These are phyloP conservation scores for Epsilonema sp. DNA, from an alignment of 2,888 invertebrate genomes.

Conservation along the genomic window DNA sequence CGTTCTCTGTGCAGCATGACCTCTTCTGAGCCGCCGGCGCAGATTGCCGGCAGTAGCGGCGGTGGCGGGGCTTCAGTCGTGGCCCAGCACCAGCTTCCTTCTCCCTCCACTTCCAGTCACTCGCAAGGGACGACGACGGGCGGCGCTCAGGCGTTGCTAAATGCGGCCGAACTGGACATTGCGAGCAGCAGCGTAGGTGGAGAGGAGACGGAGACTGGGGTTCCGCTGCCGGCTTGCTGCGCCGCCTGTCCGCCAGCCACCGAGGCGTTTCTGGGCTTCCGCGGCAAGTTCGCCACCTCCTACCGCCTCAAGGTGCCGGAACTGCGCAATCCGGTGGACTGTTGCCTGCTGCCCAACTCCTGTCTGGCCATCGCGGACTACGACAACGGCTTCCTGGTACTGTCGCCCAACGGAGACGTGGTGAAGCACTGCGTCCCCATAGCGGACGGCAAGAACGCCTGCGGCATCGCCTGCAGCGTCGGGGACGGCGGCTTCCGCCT, in stretches of 20 bases:
- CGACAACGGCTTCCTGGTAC: constrained; percentile 9
- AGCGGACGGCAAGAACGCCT: constrained; percentile 7
- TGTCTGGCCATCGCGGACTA: constrained; percentile 9
- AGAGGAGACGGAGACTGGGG: not conserved
- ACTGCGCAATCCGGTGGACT: constrained; percentile 8
- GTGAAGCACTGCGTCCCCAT: constrained; percentile 2
- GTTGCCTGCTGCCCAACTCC: constrained; percentile 7
- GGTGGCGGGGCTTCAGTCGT: too few relatives aligned
- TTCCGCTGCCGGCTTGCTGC: not conserved
- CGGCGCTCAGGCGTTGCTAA: not conserved
- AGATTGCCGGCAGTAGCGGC: too few relatives aligned
- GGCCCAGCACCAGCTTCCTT: too few relatives aligned
- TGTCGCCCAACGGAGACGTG: constrained; percentile 5
- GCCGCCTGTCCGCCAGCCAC: not conserved
- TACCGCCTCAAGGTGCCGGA: constrained; percentile 5
- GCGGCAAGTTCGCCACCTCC: not conserved
- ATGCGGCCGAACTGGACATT: not conserved
- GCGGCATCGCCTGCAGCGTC: constrained; percentile 5
- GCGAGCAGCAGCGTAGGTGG: not conserved
- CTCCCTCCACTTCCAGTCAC: not conserved
- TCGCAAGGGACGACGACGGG: not conserved
- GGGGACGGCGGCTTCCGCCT: not conserved
- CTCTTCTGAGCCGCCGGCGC: not conserved
- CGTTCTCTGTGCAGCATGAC: not conserved
- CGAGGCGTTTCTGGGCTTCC: not conserved